Percentiles rank a stretch among this genome's conserved stretches.
Conservation (phyloP, 2,113 vertebrate species). For the Struthidea cinerea region DNA sequence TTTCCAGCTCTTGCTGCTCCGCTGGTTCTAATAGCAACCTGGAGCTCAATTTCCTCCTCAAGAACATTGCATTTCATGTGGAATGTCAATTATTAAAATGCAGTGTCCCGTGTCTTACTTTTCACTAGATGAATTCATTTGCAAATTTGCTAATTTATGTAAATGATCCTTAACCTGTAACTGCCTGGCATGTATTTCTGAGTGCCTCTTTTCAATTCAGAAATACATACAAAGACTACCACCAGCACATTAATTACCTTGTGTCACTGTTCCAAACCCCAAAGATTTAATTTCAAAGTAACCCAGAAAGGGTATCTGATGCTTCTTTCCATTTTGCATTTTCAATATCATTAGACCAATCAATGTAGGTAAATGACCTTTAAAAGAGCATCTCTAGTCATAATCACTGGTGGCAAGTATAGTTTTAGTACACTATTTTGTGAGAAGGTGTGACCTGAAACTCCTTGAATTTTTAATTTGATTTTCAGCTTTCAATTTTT, state of each 20-base stretch:
- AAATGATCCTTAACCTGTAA: conserved; percentile 79
- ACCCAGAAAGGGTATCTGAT: not conserved
- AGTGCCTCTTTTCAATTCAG: conserved; percentile 15
- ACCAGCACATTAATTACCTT: not conserved
- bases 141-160: conserved; percentile 82
- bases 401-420: not conserved
- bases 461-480: not conserved
- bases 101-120: conserved; percentile 82
- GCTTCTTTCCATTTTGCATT: not conserved
- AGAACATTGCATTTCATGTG: conserved; percentile 83
- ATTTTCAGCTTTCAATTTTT: not conserved
- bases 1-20: conserved; percentile 79
- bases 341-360: not conserved
- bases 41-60: conserved; percentile 83
- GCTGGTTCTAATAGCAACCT: conserved; percentile 88
- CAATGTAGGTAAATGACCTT: conserved; percentile 17
- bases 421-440: not conserved
- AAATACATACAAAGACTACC: conserved; percentile 2
- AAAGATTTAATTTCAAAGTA: conserved; percentile 31
- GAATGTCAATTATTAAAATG: conserved; percentile 86
- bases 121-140: conserved; percentile 83
- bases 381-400: not conserved
- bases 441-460: not conserved
- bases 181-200: conserved; percentile 68
- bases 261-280: not conserved